phyloP scores from a whole-genome alignment of 2,888 invertebrate species.

The Caenorhabditis sp. region DNA sequence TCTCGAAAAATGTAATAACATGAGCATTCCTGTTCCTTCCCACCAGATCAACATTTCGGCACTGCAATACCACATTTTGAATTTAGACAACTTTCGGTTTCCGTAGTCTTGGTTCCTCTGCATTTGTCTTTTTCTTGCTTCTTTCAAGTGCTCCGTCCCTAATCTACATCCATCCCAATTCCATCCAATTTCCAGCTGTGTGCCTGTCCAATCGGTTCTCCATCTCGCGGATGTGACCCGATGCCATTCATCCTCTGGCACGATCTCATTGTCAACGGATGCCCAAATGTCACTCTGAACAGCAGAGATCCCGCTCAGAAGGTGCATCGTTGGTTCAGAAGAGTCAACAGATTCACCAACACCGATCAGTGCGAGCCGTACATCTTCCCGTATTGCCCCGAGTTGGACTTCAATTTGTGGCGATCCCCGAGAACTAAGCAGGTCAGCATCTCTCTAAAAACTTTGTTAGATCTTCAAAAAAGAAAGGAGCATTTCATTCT shows the following conservation, averaged over 20 bases:
- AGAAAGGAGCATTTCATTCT: too few relatives aligned
- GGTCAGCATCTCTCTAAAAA: too few relatives aligned
- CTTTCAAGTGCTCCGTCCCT: too few relatives aligned
- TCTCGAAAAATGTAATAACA: too few relatives aligned
- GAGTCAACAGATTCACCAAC: conserved; percentile 82
- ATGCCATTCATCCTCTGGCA: conserved; percentile 83
- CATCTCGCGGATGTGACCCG: conserved; percentile 79
- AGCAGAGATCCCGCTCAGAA: conserved; percentile 82
- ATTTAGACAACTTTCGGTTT: too few relatives aligned
- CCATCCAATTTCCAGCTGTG: conserved; percentile 79
- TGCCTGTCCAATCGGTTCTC: conserved; percentile 83
- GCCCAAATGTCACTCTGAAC: conserved; percentile 82
- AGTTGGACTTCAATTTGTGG: conserved; percentile 83
- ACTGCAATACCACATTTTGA: too few relatives aligned
- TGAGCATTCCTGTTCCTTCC: too few relatives aligned
- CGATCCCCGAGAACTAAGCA: conserved; percentile 82
- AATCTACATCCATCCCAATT: too few relatives aligned
- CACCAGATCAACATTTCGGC: too few relatives aligned
- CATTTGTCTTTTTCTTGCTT: too few relatives aligned
- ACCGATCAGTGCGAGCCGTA: conserved; percentile 83
- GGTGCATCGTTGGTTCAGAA: conserved; percentile 82
- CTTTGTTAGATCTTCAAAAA: too few relatives aligned
- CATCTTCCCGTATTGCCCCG: conserved; percentile 83
- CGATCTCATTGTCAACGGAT: conserved; percentile 82
- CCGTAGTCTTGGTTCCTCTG: too few relatives aligned